Conservation (phyloP, 2,888 invertebrate species). For the Phyto melanocephala region DNA sequence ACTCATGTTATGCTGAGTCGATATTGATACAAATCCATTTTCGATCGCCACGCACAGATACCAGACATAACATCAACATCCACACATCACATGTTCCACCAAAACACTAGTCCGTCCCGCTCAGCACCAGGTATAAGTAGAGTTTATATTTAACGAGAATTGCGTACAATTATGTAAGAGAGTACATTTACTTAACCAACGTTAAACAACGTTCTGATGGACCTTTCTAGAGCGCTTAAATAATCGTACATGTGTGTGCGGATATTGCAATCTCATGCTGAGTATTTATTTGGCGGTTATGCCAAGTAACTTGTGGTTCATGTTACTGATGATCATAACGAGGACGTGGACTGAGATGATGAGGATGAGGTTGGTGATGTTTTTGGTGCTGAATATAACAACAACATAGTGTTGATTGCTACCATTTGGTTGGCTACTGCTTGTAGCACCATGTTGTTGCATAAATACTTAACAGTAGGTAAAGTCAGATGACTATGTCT, state of each 20-base stretch:
- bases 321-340: conserved; percentile 38
- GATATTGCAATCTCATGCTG: conserved; percentile 58
- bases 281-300: conserved; percentile 58
- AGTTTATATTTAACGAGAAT: conserved; percentile 58
- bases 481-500: conserved; percentile 67
- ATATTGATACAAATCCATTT: conserved; percentile 79
- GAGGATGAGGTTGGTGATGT: conserved; percentile 41
- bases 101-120: neutral
- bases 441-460: conserved; percentile 35
- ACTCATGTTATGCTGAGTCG: conserved; percentile 78
- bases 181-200: conserved; percentile 40
- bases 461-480: conserved; percentile 50
- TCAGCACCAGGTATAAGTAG: conserved; percentile 3
- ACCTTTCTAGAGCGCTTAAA: conserved; percentile 28
- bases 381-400: conserved; percentile 67
- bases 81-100: conserved; percentile 2
- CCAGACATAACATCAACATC: conserved; percentile 48
- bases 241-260: neutral
- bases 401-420: conserved; percentile 71
- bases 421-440: conserved; percentile 67
- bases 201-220: conserved; percentile 58
- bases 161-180: conserved; percentile 61
- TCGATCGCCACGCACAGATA: conserved; percentile 74
- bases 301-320: conserved; percentile 28
- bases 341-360: conserved; percentile 13